Evolutionary conservation across 1,140 invertebrate species (phyloP).

Genomic region (Berghia stephanieae): DNA sequence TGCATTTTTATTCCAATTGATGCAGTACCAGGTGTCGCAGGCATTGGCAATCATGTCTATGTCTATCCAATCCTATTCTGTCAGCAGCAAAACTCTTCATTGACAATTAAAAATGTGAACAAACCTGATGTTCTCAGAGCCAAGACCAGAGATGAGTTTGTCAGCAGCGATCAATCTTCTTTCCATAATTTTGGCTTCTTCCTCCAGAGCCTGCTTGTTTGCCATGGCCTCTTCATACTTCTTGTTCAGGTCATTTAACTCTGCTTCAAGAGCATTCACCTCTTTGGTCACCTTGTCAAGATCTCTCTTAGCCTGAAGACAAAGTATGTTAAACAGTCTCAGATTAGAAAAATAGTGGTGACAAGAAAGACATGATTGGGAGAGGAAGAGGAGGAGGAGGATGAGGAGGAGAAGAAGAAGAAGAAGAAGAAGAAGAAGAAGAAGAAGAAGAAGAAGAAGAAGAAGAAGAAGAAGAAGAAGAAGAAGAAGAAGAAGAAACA

Average conservation of each 20-base stretch:
- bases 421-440: too few relatives aligned
- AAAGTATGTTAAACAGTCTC: background rate
- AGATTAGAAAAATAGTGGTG: background rate
- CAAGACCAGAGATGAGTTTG: slow-evolving; percentile 83
- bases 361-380: too few relatives aligned
- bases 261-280: slow-evolving; percentile 77
- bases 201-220: slow-evolving; percentile 79
- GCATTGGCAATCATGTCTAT: too few relatives aligned
- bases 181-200: slow-evolving; percentile 85
- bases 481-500: too few relatives aligned
- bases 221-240: slow-evolving; percentile 81
- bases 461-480: too few relatives aligned
- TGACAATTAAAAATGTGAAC: background rate
- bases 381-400: too few relatives aligned
- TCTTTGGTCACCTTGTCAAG: slow-evolving; percentile 82
- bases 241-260: slow-evolving; percentile 75
- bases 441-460: too few relatives aligned
- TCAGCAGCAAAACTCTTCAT: background rate
- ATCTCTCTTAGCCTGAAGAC: slow-evolving; percentile 70
- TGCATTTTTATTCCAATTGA: too few relatives aligned
- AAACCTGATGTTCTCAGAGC: slow-evolving; percentile 79
- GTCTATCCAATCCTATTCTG: background rate
- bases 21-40: too few relatives aligned
- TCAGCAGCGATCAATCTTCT: slow-evolving; percentile 82
- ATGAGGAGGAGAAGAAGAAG: too few relatives aligned